phyloP scores from a whole-genome alignment of 2,113 vertebrate genomes.

The Ariopsis seemanni region DNA sequence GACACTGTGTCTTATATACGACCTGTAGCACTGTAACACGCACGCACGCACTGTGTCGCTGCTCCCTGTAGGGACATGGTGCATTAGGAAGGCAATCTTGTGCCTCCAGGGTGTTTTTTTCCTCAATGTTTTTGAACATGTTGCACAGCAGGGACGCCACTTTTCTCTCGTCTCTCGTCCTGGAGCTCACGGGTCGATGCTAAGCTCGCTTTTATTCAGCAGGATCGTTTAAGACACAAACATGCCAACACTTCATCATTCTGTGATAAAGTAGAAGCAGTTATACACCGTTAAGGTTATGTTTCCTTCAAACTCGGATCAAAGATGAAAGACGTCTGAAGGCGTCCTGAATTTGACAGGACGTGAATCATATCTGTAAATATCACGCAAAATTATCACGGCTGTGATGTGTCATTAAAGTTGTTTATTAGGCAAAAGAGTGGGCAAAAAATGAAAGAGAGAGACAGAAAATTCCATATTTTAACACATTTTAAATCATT shows the following conservation, averaged over 20 bases:
- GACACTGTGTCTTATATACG: slow-evolving; percentile 4
- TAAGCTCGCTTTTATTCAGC: slow-evolving; percentile 36
- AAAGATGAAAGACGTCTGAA: neutral
- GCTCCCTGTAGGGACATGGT: slow-evolving; percentile 10
- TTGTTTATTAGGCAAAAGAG: neutral
- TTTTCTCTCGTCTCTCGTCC: slow-evolving; percentile 20
- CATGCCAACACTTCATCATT: neutral
- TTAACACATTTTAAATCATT: neutral
- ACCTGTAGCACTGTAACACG: slow-evolving; percentile 36
- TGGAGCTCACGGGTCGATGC: slow-evolving; percentile 7
- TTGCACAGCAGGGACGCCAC: slow-evolving; percentile 30
- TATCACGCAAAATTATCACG: neutral
- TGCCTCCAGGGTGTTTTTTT: slow-evolving; percentile 33
- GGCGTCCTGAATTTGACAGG: neutral
- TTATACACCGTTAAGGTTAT: neutral
- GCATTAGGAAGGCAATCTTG: slow-evolving; percentile 45
- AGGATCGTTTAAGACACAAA: no score
- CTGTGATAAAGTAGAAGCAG: neutral
- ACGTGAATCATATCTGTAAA: neutral
- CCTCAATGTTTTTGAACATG: slow-evolving; percentile 22
- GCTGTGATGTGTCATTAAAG: neutral
- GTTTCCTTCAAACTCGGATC: neutral
- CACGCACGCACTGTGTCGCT: neutral
- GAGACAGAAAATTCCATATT: no score
- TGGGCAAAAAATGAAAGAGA: neutral